These are phyloP conservation scores for Drosophila meridionalis DNA, from an alignment of 2,888 invertebrate genomes.

Conservation along the genomic window DNA sequence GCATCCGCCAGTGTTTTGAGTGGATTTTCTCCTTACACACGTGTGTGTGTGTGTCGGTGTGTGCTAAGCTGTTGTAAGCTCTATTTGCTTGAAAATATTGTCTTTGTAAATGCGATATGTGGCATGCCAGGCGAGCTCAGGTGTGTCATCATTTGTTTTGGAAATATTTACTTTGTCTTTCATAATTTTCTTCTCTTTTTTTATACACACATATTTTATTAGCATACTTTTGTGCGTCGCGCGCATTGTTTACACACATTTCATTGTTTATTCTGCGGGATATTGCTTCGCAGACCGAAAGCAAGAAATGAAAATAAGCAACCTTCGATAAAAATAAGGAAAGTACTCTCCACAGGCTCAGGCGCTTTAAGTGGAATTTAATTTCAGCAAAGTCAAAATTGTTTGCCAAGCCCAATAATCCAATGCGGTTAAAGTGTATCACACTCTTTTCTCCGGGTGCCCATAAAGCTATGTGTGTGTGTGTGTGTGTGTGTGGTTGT, in stretches of 20 bases:
- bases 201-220: conserved; percentile 9
- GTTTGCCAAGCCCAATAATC: conserved; percentile 63
- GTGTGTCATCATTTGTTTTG: conserved; percentile 5
- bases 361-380: conserved; percentile 47
- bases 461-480: neutral
- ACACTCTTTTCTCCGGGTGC: conserved; percentile 11
- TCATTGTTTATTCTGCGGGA: conserved; percentile 55
- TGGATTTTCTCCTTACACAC: conserved; percentile 23
- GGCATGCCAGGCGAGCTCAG: neutral
- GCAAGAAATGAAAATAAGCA: conserved; percentile 28
- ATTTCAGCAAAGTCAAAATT: conserved; percentile 63
- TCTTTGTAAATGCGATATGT: conserved; percentile 18
- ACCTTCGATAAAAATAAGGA: conserved; percentile 12
- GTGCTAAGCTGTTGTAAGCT: conserved; percentile 37
- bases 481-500: conserved; percentile 19
- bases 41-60: conserved; percentile 13
- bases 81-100: conserved; percentile 39
- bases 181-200: conserved; percentile 3
- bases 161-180: conserved; percentile 20
- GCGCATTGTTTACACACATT: conserved; percentile 62
- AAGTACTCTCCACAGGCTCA: neutral
- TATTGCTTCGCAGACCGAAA: conserved; percentile 28
- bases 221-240: conserved; percentile 52
- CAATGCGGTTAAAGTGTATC: conserved; percentile 62
- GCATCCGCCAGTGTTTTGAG: conserved; percentile 12